Evolutionary conservation across 1,140 invertebrate genomes (phyloP), one percentile per base, ranked within the genome.

Genomic region (Trissolcus basalis): DNA sequence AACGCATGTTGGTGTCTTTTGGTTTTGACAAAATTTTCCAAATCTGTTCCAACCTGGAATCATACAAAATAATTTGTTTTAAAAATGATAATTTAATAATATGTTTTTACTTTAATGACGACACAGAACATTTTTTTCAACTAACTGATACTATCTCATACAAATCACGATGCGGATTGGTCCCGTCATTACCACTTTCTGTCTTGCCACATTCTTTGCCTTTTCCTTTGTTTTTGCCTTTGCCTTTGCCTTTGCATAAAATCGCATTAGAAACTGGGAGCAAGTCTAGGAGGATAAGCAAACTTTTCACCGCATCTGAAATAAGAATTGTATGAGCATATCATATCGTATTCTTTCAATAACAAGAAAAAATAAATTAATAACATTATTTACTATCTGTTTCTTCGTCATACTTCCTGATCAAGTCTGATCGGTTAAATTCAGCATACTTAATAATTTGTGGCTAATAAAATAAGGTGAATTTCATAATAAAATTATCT

Each of bases 401-500:
- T n/a, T n/a, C n/a, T n/a, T 47, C 32, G n/a, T 14, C 45, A 39
- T 59, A 36, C 43, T 47, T 59, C 16, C 48, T 48, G 5, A 45
- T 33, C n/a, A 60, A 49, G 45, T 36, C 43, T 47, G 43, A 13
- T n/a, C 49, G 48, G 27, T 48, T 48, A 15, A 41, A 35, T 48
- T 48, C 32, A 7, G 56, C 44, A 13, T 60, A 60, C 8, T 35
- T 41, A 39, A 45, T 35, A 7, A 43, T 33, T 11, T 36, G 50
- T 39, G 33, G 35, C 35, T 54, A 14, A 39, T 60, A 70, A 39
- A 32, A 60, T 6, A 35, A 0, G 7, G 27, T 10, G 51, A 60
- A 70, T 48, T 70, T 70, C 4, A 27, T 45, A 12, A 70, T 39
- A 27, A 60, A 60, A 60, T 70, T 54, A 43, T 61, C 51, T 9